These are phyloP conservation scores for Troides helena DNA, from an alignment of 2,888 invertebrate species.

Conservation along the genomic window DNA sequence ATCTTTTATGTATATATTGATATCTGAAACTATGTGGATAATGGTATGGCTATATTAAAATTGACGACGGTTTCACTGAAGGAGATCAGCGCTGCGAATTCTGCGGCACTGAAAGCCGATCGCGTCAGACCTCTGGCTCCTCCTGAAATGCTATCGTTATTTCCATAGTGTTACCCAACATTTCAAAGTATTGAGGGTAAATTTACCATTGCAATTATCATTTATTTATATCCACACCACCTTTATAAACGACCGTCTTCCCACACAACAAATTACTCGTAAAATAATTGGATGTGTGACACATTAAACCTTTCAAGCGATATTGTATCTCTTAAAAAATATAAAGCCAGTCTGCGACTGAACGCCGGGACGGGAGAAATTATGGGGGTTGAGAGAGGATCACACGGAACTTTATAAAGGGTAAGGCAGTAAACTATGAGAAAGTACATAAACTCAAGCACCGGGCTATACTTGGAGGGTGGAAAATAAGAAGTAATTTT, in stretches of 20 bases:
- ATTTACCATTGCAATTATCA: no score
- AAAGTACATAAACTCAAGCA: slow-evolving; percentile 27
- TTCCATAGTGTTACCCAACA: no score
- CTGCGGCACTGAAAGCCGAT: no score
- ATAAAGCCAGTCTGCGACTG: slow-evolving; percentile 14
- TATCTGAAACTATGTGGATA: no score
- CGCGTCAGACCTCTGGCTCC: no score
- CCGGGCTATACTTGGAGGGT: slow-evolving; percentile 19
- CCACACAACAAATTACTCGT: slow-evolving; percentile 12
- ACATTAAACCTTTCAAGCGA: slow-evolving; percentile 20
- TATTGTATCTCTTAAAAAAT: slow-evolving; percentile 22
- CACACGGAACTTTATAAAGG: slow-evolving; percentile 30
- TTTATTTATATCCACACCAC: no score
- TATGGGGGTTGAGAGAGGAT: slow-evolving; percentile 30
- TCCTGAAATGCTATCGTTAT: no score
- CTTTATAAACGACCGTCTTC: background rate
- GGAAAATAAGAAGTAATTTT: slow-evolving; percentile 13
- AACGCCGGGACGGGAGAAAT: slow-evolving; percentile 25
- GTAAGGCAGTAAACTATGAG: slow-evolving; percentile 30
- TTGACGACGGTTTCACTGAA: no score
- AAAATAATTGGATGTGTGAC: slow-evolving; percentile 26
- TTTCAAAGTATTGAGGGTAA: no score
- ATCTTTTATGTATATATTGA: no score
- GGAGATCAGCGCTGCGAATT: no score
- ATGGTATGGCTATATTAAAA: no score